These are phyloP conservation scores for Hyaena hyaena DNA, from an alignment of 2,113 vertebrate species.

Conservation along the genomic window DNA sequence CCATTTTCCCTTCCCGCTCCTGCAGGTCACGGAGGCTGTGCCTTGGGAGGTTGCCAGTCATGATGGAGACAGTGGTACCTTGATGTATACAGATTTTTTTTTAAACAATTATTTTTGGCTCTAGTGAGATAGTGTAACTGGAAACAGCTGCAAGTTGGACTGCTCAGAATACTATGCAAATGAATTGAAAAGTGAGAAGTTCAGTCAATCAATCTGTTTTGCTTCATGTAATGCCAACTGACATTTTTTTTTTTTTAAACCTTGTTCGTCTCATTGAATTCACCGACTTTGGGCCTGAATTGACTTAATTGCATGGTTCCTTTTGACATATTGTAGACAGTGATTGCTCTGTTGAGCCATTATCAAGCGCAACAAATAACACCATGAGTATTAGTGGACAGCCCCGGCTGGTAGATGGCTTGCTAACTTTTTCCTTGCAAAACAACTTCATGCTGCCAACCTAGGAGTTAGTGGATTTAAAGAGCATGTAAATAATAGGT, in stretches of 20 bases:
- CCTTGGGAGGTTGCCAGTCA: background rate
- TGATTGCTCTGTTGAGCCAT: background rate
- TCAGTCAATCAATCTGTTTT: slow-evolving; percentile 55
- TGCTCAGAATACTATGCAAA: slow-evolving; percentile 25
- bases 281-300: slow-evolving; percentile 27
- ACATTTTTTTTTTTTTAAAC: background rate
- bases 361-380: fast-evolving
- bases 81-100: background rate
- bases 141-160: background rate
- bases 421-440: background rate
- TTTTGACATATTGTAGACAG: slow-evolving; percentile 34
- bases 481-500: background rate
- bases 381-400: slow-evolving; percentile 35
- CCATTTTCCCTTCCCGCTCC: fast-evolving
- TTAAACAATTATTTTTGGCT: background rate
- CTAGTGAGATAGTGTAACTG: background rate
- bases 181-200: background rate
- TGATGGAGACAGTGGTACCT: slow-evolving; percentile 27
- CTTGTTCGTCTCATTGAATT: slow-evolving; percentile 51
- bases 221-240: slow-evolving; percentile 44
- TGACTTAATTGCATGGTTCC: slow-evolving; percentile 54
- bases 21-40: background rate
- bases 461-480: background rate
- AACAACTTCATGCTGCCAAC: background rate
- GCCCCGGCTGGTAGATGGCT: background rate